phyloP scores from a whole-genome alignment of 2,797 vertebrate genomes.

The Thripadectes ignobilis region DNA sequence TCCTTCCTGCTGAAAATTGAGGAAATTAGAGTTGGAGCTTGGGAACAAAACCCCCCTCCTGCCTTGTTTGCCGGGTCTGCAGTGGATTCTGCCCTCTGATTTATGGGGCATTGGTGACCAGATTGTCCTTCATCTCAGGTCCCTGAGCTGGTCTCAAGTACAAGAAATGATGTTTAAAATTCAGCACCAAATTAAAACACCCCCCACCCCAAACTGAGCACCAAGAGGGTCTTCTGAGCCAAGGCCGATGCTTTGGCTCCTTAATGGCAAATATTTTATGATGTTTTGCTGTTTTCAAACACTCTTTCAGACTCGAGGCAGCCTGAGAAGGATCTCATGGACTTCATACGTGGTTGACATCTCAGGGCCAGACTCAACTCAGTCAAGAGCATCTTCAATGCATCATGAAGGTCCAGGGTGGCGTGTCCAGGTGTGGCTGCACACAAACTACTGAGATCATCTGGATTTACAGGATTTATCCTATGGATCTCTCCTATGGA shows the following conservation, averaged over 20 bases:
- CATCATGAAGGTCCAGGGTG: too few relatives aligned
- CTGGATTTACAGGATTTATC: neutral
- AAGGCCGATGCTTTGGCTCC: rapidly evolving
- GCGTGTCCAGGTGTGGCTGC: neutral
- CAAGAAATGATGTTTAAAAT: conserved; percentile 51
- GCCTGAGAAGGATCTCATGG: neutral
- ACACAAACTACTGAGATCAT: rapidly evolving
- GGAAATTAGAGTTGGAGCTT: conserved; percentile 6
- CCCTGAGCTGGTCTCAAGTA: neutral
- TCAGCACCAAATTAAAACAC: conserved; percentile 19
- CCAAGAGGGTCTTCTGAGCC: neutral
- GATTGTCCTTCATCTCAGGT: conserved; percentile 27
- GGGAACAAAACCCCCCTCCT: neutral
- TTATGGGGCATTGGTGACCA: conserved; percentile 41
- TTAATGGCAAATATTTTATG: neutral
- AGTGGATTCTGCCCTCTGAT: conserved; percentile 38
- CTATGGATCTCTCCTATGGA: neutral
- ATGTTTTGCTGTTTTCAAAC: neutral
- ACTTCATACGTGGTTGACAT: neutral
- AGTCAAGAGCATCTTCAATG: neutral
- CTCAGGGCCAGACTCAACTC: neutral
- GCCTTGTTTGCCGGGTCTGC: conserved; percentile 12
- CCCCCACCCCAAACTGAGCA: neutral
- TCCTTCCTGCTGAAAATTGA: conserved; percentile 5
- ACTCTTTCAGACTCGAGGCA: neutral